phyloP scores from a whole-genome alignment of 2,888 invertebrate species.

The Harpalus rufipes region DNA sequence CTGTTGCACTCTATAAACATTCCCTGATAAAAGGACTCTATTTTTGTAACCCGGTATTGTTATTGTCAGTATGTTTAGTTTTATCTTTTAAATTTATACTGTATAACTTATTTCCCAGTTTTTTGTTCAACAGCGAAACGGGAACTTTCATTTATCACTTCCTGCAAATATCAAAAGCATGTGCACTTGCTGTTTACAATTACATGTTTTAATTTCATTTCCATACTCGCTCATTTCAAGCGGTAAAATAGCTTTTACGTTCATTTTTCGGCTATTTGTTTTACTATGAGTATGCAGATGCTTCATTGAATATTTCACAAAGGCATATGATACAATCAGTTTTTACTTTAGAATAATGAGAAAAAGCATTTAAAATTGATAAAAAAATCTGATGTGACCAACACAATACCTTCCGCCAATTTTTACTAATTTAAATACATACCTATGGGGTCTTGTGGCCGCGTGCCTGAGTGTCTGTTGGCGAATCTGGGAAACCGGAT shows the following conservation, averaged over 20 bases:
- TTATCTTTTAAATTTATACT: constrained; percentile 34
- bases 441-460: too few relatives aligned
- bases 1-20: constrained; percentile 54
- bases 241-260: not conserved
- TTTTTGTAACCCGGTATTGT: constrained; percentile 47
- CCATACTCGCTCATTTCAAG: not conserved
- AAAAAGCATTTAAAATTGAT: too few relatives aligned
- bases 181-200: not conserved
- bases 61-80: constrained; percentile 33
- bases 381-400: too few relatives aligned
- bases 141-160: not conserved
- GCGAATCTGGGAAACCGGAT: too few relatives aligned
- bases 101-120: constrained; percentile 39
- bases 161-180: not conserved
- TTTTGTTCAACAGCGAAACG: not conserved
- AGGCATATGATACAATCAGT: not conserved
- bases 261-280: not conserved
- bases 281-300: not conserved
- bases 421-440: too few relatives aligned
- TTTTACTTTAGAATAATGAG: too few relatives aligned
- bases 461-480: too few relatives aligned
- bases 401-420: too few relatives aligned
- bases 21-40: constrained; percentile 40
- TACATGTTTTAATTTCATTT: constrained; percentile 4
- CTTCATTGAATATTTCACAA: not conserved